These are phyloP conservation scores for Spinibarbus caldwelli DNA, from an alignment of 2,797 vertebrate genomes.

Conservation along the genomic window DNA sequence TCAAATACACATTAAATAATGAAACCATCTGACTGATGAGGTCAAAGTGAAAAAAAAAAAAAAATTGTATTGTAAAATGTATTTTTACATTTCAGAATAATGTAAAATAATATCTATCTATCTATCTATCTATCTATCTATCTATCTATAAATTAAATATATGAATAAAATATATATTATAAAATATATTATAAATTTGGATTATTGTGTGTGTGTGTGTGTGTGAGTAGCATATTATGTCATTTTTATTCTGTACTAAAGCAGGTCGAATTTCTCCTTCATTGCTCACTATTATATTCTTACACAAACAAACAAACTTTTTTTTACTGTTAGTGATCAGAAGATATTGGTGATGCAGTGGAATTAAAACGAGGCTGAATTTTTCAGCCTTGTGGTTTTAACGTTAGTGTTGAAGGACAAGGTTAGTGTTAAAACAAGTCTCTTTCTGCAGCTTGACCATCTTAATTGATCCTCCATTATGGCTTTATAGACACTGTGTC, in stretches of 20 bases:
- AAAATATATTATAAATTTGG: no score
- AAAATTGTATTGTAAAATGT: no score
- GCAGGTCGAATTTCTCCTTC: neutral
- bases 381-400: constrained; percentile 39
- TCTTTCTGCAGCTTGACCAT: constrained; percentile 56
- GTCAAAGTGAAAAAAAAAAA: neutral
- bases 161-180: no score
- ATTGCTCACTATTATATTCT: neutral
- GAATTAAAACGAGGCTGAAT: constrained; percentile 6
- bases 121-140: no score
- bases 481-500: constrained; percentile 64
- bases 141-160: no score
- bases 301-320: neutral
- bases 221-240: neutral
- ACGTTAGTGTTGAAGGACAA: constrained; percentile 34
- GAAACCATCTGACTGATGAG: neutral
- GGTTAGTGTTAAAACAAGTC: constrained; percentile 46
- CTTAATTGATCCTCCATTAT: constrained; percentile 68
- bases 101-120: no score
- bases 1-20: constrained; percentile 50
- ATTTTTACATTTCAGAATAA: no score
- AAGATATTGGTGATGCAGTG: neutral
- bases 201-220: no score
- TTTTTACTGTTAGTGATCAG: neutral
- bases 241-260: neutral